Evolutionary conservation across 2,797 vertebrate genomes (phyloP).

Genomic region (Sciaenops ocellatus): DNA sequence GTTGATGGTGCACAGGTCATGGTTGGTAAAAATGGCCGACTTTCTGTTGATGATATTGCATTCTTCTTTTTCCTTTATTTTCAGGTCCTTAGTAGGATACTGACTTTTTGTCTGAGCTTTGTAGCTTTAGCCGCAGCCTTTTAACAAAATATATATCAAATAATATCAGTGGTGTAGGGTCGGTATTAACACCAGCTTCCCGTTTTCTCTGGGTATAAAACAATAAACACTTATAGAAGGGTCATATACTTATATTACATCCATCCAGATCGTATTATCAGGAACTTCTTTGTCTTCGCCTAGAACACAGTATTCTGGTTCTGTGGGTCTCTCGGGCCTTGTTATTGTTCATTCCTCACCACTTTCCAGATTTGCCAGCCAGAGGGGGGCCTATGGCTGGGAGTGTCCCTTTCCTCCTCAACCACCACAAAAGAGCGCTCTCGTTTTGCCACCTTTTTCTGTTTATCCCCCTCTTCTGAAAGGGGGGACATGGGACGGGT

Average conservation of each 20-base stretch:
- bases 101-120: no score
- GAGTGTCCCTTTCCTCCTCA: conserved; percentile 41
- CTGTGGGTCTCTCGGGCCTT: conserved; percentile 25
- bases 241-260: background rate
- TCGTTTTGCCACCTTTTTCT: conserved; percentile 59
- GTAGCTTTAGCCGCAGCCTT: no score
- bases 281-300: conserved; percentile 25
- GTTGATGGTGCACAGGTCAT: no score
- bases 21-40: no score
- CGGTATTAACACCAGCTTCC: background rate
- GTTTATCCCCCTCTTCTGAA: conserved; percentile 49
- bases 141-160: no score
- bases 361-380: conserved; percentile 46
- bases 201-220: background rate
- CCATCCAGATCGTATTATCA: conserved; percentile 14
- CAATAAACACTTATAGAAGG: background rate
- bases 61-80: no score
- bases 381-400: conserved; percentile 31
- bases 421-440: conserved; percentile 49
- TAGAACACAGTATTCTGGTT: conserved; percentile 21
- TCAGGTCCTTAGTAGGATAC: no score
- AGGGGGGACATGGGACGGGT: conserved; percentile 22
- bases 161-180: background rate
- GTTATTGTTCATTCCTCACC: conserved; percentile 34
- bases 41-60: no score